Conservation (phyloP, 2,888 invertebrate species). For the Stenotaenia linearis region DNA sequence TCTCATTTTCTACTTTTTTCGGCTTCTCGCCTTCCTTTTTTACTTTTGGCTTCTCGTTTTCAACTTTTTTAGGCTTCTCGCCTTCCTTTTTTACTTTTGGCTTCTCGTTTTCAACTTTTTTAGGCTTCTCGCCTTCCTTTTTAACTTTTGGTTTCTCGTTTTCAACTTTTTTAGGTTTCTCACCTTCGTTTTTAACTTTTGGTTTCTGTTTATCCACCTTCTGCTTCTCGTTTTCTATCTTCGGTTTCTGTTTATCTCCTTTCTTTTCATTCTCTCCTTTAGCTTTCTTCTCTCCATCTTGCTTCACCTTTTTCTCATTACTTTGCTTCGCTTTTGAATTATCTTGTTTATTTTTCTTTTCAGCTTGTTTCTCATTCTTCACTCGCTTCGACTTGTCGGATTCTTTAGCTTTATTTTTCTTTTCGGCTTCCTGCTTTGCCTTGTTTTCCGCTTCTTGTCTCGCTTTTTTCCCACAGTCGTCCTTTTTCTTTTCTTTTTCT, state of each 20-base stretch:
- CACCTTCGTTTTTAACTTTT: slow-evolving; percentile 40
- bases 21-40: too few species aligned
- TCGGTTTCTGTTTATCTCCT: neutral
- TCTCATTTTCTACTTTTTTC: too few species aligned
- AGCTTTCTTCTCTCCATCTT: neutral
- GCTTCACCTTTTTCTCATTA: neutral
- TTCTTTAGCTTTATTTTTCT: too few species aligned
- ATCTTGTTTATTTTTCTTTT: too few species aligned
- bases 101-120: neutral
- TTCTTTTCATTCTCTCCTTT: neutral
- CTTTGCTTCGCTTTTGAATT: too few species aligned
- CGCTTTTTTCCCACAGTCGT: neutral
- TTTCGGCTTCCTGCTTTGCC: neutral
- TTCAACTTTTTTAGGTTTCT: too few species aligned
- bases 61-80: neutral
- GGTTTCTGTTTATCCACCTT: neutral
- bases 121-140: too few species aligned
- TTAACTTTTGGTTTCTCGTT: slow-evolving; percentile 42
- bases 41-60: neutral
- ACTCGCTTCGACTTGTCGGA: too few species aligned
- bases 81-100: neutral
- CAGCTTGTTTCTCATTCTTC: too few species aligned
- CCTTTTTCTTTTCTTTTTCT: neutral
- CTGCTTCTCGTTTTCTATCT: neutral
- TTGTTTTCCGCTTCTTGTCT: neutral